A percentile compares a stretch with the other conserved stretches of the same genome.
These are phyloP conservation scores for Seriola dumerili DNA, from an alignment of 2,113 vertebrate genomes.

Conservation along the genomic window DNA sequence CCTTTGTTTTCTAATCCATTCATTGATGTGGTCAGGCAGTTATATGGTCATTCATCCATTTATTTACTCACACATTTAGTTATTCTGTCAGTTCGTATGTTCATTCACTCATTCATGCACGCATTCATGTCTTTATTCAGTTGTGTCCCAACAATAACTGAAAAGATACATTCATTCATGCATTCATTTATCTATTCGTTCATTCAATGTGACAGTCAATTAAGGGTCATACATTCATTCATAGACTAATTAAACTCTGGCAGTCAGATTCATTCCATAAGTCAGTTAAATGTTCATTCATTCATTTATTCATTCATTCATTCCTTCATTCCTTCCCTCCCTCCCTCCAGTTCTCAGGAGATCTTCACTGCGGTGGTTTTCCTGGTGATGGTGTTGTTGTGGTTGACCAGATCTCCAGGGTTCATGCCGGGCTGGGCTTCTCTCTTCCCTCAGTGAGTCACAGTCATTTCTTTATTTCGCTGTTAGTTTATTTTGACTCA, in stretches of 20 bases:
- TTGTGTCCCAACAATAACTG: background rate
- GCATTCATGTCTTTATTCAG: too few relatives aligned
- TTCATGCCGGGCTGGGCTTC: constrained; percentile 91
- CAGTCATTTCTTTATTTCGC: background rate
- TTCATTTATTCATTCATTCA: background rate
- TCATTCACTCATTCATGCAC: too few relatives aligned
- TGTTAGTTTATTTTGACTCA: background rate
- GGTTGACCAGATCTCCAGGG: constrained; percentile 92
- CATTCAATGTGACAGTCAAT: too few relatives aligned
- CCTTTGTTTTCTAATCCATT: background rate
- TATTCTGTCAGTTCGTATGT: too few relatives aligned
- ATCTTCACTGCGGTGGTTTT: constrained; percentile 88
- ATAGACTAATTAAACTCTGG: too few relatives aligned
- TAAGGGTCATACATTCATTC: background rate
- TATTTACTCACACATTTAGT: background rate
- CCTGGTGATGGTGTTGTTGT: constrained; percentile 89
- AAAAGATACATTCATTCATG: background rate
- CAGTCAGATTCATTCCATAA: too few relatives aligned
- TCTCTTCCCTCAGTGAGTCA: constrained; percentile 90
- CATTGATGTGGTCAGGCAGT: too few relatives aligned
- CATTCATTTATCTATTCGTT: background rate
- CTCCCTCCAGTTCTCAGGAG: constrained; percentile 89
- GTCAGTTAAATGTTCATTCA: too few relatives aligned
- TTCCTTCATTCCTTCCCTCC: background rate
- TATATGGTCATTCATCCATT: background rate